phyloP scores from a whole-genome alignment of 2,113 vertebrate species.

The Sinocyclocheilus anophthalmus region DNA sequence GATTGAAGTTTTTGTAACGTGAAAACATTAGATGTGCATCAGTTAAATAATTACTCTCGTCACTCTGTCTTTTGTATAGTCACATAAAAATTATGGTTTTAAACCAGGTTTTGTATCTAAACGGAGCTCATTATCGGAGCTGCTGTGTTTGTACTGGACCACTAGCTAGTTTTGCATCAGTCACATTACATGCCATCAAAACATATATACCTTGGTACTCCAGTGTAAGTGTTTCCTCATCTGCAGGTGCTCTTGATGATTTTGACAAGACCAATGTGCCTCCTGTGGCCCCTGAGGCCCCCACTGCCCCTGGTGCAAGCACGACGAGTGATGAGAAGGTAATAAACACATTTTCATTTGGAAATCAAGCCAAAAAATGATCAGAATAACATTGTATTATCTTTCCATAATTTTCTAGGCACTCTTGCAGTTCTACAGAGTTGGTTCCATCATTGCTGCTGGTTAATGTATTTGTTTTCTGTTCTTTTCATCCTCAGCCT shows the following conservation, averaged over 20 bases:
- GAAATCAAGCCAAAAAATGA: neutral
- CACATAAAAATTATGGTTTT: neutral
- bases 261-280: conserved; percentile 82
- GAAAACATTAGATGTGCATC: neutral
- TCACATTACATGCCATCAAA: neutral
- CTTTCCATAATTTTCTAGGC: neutral
- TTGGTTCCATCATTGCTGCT: neutral
- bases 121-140: neutral
- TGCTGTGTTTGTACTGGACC: neutral
- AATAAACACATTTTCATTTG: neutral
- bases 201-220: neutral
- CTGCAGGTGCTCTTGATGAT: conserved; percentile 86
- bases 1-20: neutral
- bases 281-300: conserved; percentile 64
- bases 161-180: neutral
- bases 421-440: neutral
- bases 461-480: conserved; percentile 7
- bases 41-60: neutral
- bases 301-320: conserved; percentile 62
- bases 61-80: neutral
- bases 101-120: neutral
- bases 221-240: conserved; percentile 5
- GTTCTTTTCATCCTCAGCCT: conserved; percentile 55
- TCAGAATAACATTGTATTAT: neutral
- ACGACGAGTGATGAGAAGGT: conserved; percentile 71